Evolutionary conservation across 2,888 invertebrate species (phyloP).

Genomic region (Proisotoma minuta): DNA sequence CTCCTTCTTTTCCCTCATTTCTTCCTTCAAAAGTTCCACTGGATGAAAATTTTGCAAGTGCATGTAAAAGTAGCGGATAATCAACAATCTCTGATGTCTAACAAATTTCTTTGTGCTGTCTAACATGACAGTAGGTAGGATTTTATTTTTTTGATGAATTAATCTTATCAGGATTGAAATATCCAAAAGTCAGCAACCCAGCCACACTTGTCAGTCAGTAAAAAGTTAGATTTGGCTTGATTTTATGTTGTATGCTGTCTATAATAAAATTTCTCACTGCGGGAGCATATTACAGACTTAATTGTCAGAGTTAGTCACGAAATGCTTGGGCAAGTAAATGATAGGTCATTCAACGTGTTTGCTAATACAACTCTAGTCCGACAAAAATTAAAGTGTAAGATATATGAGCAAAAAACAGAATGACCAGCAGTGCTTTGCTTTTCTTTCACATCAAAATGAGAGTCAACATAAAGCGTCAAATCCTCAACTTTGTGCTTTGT

Average conservation of each 20-base stretch:
- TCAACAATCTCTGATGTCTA: too few species aligned
- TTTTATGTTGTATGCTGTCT: not conserved
- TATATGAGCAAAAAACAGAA: slow-evolving; percentile 1
- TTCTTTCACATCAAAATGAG: not conserved
- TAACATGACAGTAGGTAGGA: too few species aligned
- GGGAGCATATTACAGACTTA: slow-evolving; percentile 10
- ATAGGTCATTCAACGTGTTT: slow-evolving; percentile 17
- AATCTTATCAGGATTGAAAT: slow-evolving; percentile 3
- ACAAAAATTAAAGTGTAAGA: not conserved
- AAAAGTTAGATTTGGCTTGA: not conserved
- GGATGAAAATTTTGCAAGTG: too few species aligned
- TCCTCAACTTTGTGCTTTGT: slow-evolving; percentile 1
- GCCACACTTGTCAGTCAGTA: slow-evolving; percentile 1
- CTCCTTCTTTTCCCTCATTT: too few species aligned
- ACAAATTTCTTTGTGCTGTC: not conserved
- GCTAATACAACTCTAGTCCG: not conserved
- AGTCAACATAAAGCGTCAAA: slow-evolving; percentile 3
- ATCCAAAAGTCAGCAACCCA: not conserved
- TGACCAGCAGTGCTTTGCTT: slow-evolving; percentile 2
- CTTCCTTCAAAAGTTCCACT: too few species aligned
- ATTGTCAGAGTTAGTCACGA: slow-evolving; percentile 13
- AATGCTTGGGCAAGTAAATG: too few species aligned
- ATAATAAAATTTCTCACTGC: slow-evolving; percentile 11
- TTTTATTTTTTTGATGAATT: slow-evolving; percentile 6
- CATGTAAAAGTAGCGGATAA: too few species aligned